Conservation (phyloP, 2,797 vertebrate genomes). For the Cynopterus sphinx region DNA sequence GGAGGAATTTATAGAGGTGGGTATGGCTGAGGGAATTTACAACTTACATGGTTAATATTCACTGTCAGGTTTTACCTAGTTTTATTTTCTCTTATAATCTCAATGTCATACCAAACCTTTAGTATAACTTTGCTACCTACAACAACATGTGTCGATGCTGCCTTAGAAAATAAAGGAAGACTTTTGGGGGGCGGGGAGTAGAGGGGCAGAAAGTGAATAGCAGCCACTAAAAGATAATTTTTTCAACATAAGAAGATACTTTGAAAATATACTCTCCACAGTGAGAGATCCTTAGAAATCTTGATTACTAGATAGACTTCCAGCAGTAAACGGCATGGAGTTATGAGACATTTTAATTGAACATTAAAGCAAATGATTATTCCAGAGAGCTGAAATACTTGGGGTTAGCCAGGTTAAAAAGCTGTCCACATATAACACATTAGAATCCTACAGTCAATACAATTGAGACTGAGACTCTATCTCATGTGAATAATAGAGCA, state of each 20-base stretch:
- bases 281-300: background rate
- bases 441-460: background rate
- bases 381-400: background rate
- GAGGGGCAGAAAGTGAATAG: background rate
- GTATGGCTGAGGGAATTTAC: background rate
- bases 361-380: constrained; percentile 11
- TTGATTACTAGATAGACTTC: background rate
- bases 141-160: background rate
- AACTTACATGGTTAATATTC: background rate
- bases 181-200: accelerated
- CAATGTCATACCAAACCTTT: background rate
- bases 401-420: background rate
- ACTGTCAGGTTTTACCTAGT: background rate
- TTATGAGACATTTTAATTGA: background rate
- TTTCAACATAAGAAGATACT: background rate
- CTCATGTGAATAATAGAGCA: background rate
- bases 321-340: background rate
- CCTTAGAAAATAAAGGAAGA: background rate
- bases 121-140: background rate
- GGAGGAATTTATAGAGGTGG: background rate
- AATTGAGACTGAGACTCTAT: background rate
- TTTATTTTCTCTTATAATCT: background rate
- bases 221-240: background rate
- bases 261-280: background rate
- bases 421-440: background rate